Evolutionary conservation across 2,113 vertebrate species (phyloP).

Genomic region (Columba livia): DNA sequence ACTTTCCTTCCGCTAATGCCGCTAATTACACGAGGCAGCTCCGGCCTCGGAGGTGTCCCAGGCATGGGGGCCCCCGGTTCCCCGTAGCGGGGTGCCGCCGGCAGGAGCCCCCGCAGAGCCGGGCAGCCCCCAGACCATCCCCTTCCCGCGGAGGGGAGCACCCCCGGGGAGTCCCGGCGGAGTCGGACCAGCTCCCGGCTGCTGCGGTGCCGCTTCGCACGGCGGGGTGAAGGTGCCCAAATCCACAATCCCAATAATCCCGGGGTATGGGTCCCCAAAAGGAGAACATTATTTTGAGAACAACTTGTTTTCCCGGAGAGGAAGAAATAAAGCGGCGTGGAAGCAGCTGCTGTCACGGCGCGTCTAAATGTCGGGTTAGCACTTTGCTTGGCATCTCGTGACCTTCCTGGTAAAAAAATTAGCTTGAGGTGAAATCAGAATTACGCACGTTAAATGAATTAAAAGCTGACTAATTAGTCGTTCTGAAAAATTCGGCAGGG

Average conservation of each 20-base stretch:
- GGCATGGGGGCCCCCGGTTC: background rate
- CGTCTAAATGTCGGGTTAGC: background rate
- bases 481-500: background rate
- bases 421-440: background rate
- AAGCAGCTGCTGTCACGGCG: accelerated
- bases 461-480: background rate
- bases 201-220: background rate
- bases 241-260: accelerated
- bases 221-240: background rate
- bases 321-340: accelerated
- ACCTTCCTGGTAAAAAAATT: background rate
- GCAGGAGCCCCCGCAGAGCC: no score
- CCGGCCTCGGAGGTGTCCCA: background rate
- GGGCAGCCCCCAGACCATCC: background rate
- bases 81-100: background rate
- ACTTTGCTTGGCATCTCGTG: accelerated
- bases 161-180: background rate
- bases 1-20: constrained; percentile 48
- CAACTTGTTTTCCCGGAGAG: background rate
- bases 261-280: accelerated
- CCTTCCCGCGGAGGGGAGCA: background rate
- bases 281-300: accelerated
- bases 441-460: background rate
- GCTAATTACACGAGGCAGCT: constrained; percentile 37
- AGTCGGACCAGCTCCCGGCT: background rate